Conservation (phyloP, 2,888 invertebrate genomes). For the Drosophila anomelani region DNA sequence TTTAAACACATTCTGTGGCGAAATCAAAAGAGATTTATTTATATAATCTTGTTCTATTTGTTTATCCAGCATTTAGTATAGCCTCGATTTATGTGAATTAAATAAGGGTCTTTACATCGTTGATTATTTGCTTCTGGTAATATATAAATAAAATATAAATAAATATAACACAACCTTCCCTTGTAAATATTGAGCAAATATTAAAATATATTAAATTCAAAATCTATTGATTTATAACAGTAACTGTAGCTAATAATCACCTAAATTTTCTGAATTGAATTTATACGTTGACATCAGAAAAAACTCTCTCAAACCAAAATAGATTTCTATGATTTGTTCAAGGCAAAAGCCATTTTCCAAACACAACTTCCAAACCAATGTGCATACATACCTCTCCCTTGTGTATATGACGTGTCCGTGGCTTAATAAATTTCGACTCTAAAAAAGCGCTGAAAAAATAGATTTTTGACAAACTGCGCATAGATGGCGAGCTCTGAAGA, state of each 20-base stretch:
- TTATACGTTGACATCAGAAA: not conserved
- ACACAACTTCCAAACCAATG: not conserved
- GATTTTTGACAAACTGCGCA: constrained; percentile 73
- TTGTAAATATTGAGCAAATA: not conserved
- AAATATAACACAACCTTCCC: too few relatives aligned
- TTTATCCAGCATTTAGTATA: too few relatives aligned
- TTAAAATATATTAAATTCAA: not conserved
- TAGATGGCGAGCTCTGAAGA: constrained; percentile 49
- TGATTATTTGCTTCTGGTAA: too few relatives aligned
- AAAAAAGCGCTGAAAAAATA: constrained; percentile 34
- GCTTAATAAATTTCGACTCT: constrained; percentile 27
- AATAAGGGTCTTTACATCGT: too few relatives aligned
- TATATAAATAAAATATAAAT: too few relatives aligned
- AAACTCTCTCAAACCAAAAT: not conserved
- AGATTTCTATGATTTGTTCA: not conserved
- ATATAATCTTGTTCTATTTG: too few relatives aligned
- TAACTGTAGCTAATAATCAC: not conserved
- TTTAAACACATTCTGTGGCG: too few relatives aligned
- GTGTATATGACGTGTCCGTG: constrained; percentile 9
- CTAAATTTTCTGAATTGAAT: not conserved
- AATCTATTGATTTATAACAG: not conserved
- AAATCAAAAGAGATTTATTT: too few relatives aligned
- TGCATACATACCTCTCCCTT: not conserved
- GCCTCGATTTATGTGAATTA: too few relatives aligned
- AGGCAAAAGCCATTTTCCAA: not conserved